phyloP scores from a whole-genome alignment of 2,113 vertebrate species.

The Onychostruthus taczanowskii region DNA sequence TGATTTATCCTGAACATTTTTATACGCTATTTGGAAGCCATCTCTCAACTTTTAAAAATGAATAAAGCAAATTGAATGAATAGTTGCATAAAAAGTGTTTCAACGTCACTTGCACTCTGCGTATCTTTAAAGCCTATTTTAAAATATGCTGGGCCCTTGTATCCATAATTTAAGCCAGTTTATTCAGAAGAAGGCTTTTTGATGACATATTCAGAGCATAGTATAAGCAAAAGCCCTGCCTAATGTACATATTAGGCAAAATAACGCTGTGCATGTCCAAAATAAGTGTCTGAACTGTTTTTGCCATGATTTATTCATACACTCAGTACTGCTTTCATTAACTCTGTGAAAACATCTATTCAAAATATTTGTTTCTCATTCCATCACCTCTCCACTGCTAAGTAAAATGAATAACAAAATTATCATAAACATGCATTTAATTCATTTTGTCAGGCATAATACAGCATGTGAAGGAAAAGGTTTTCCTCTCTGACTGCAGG shows the following conservation, averaged over 20 bases:
- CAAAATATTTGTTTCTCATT: slow-evolving; percentile 51
- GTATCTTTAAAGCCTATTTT: not conserved
- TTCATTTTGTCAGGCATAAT: slow-evolving; percentile 9
- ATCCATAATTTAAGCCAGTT: not conserved
- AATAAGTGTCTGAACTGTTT: not conserved
- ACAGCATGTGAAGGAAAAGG: not conserved
- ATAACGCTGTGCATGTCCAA: not conserved
- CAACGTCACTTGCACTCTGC: not conserved
- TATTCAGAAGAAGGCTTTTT: slow-evolving; percentile 5
- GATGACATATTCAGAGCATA: not conserved
- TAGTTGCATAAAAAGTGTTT: not conserved
- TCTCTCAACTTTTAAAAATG: not conserved
- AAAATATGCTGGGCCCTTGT: not conserved
- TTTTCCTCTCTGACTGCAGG: not conserved
- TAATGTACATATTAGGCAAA: not conserved
- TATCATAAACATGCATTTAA: slow-evolving; percentile 30
- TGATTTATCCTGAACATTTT: not conserved
- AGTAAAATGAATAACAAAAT: slow-evolving; percentile 19
- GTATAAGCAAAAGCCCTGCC: not conserved
- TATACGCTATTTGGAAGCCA: not conserved
- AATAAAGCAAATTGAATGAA: not conserved
- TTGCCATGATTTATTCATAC: slow-evolving; percentile 11
- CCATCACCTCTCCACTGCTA: slow-evolving; percentile 20
- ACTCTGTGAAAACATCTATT: not conserved
- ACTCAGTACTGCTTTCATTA: not conserved